A percentile compares a stretch with the other conserved stretches of the same genome.
phyloP scores from a whole-genome alignment of 2,113 vertebrate species.

The Rhea pennata region DNA sequence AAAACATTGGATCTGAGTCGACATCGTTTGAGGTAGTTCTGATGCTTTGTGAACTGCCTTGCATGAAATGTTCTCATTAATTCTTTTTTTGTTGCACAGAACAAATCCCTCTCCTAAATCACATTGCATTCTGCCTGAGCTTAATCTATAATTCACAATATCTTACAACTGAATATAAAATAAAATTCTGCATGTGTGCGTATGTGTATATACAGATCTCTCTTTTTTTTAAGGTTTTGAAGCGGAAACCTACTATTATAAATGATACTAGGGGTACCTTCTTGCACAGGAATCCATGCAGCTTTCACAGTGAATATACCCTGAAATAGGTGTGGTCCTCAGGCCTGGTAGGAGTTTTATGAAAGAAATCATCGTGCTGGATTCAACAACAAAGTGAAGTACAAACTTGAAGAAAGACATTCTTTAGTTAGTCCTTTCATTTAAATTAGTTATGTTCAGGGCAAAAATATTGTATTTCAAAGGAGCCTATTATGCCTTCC shows the following conservation, averaged over 20 bases:
- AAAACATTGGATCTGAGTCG: neutral
- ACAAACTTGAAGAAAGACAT: constrained; percentile 63
- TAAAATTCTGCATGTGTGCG: neutral
- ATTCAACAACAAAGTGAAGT: constrained; percentile 59
- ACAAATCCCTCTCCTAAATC: neutral
- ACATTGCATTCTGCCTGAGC: neutral
- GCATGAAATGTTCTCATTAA: neutral
- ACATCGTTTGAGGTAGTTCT: neutral
- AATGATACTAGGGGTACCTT: constrained; percentile 50
- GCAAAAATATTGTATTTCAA: constrained; percentile 73
- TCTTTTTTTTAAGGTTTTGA: neutral
- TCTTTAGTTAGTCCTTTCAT: constrained; percentile 68
- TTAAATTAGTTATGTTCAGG: constrained; percentile 71
- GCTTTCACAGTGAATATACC: constrained; percentile 16
- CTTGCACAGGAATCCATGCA: neutral
- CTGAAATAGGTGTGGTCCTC: constrained; percentile 50
- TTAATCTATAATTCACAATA: neutral
- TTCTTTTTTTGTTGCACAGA: neutral
- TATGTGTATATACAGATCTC: neutral
- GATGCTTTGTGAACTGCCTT: neutral
- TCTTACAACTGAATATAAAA: neutral
- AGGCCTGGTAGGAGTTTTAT: constrained; percentile 31
- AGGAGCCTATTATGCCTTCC: constrained; percentile 68
- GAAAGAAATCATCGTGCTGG: constrained; percentile 50
- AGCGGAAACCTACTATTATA: neutral